Evolutionary conservation across 2,888 invertebrate species (phyloP).

Genomic region (Lingula anatina): DNA sequence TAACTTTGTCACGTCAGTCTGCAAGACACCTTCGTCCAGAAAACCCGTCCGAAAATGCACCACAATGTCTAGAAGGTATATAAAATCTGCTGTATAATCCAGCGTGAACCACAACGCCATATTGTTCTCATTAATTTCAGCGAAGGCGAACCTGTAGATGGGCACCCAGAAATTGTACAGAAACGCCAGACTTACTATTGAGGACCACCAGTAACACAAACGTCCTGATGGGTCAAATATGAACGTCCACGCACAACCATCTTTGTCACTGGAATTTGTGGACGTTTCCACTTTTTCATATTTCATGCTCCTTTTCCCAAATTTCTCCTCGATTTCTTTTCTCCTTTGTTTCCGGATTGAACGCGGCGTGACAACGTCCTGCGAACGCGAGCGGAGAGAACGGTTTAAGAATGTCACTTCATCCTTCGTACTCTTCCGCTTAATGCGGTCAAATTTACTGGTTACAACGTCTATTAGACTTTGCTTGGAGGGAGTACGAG

Average conservation of each 20-base stretch:
- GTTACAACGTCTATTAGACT: conserved; percentile 69
- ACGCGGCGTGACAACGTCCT: conserved; percentile 59
- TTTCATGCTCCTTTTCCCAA: conserved; percentile 42
- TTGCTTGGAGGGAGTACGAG: conserved; percentile 61
- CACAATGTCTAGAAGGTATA: conserved; percentile 92
- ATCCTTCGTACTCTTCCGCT: conserved; percentile 68
- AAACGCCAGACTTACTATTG: conserved; percentile 49
- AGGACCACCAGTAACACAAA: conserved; percentile 57
- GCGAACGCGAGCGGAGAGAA: conserved; percentile 59
- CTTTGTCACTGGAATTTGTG: conserved; percentile 55
- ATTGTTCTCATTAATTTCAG: conserved; percentile 83
- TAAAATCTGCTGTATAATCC: conserved; percentile 93
- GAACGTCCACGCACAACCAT: conserved; percentile 68
- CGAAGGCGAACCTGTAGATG: conserved; percentile 97
- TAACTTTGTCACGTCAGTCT: conserved; percentile 89
- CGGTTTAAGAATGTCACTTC: conserved; percentile 57
- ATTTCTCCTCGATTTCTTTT: conserved; percentile 52
- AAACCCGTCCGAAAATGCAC: conserved; percentile 98
- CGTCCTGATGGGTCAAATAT: conserved; percentile 98
- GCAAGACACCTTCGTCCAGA: conserved; percentile 93
- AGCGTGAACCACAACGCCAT: conserved; percentile 92
- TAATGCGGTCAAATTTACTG: conserved; percentile 59
- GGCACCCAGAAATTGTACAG: conserved; percentile 59
- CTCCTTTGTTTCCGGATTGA: conserved; percentile 53
- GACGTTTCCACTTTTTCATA: conserved; percentile 36